These are phyloP conservation scores for Malacoctenus gilli DNA, from an alignment of 2,797 vertebrate species.

Conservation along the genomic window DNA sequence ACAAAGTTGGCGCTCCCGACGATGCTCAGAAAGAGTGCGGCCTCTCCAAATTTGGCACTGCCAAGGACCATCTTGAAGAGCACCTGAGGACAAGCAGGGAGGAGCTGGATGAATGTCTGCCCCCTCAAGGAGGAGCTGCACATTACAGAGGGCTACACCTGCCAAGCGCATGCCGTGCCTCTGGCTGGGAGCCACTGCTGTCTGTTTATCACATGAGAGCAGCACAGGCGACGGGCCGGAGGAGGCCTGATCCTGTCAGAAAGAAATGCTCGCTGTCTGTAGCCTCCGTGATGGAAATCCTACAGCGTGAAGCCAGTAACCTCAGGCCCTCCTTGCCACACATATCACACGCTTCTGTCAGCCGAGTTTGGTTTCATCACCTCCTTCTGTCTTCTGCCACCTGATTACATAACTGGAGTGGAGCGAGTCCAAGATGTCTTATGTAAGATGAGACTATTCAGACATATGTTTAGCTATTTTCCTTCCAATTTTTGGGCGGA, in stretches of 20 bases:
- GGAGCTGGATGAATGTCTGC: conserved; percentile 7
- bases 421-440: conserved; percentile 37
- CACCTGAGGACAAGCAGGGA: conserved; percentile 79
- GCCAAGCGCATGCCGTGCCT: conserved; percentile 47
- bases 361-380: conserved; percentile 40
- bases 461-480: conserved; percentile 19
- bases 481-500: no score
- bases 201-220: conserved; percentile 63
- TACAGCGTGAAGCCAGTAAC: conserved; percentile 22
- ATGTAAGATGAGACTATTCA: conserved; percentile 22
- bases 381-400: conserved; percentile 36
- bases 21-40: conserved; percentile 93
- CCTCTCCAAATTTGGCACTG: conserved; percentile 96
- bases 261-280: conserved; percentile 21
- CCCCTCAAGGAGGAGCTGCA: conserved; percentile 21
- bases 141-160: conserved; percentile 32
- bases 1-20: conserved; percentile 91
- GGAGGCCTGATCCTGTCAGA: conserved; percentile 44
- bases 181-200: conserved; percentile 45
- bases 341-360: conserved; percentile 31
- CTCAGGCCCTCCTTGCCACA: conserved; percentile 1
- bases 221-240: conserved; percentile 41
- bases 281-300: conserved; percentile 44
- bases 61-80: conserved; percentile 97
- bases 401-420: conserved; percentile 39